A percentile compares a stretch with the other conserved stretches of the same genome.
Conservation (phyloP, 2,888 invertebrate species). For the Epinotia ramella region DNA sequence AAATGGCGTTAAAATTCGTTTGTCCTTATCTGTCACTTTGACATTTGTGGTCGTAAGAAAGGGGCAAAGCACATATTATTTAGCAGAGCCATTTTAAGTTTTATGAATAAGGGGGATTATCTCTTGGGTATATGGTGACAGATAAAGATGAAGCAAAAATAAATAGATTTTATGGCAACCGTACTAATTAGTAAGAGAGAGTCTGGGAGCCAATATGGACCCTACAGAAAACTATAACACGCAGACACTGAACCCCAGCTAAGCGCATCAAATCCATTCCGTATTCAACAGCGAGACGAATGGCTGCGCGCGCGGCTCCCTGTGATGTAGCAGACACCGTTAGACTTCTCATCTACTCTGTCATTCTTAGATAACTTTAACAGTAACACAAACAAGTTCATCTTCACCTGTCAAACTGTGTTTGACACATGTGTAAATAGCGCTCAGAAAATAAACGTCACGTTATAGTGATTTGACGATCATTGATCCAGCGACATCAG, state of each 20-base stretch:
- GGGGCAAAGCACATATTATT: no score
- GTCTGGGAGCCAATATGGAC: background rate
- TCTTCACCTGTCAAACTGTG: background rate
- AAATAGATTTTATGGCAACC: background rate
- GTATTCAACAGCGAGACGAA: slow-evolving; percentile 35
- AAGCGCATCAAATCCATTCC: slow-evolving; percentile 34
- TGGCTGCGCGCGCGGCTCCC: slow-evolving; percentile 33
- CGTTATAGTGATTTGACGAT: no score
- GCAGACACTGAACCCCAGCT: slow-evolving; percentile 1
- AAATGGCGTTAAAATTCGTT: no score
- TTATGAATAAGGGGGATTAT: no score
- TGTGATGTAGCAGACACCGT: slow-evolving; percentile 5
- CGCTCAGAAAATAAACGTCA: background rate
- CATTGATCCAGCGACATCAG: no score
- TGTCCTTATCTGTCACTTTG: no score
- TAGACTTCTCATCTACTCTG: background rate
- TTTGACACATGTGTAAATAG: background rate
- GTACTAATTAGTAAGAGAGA: background rate
- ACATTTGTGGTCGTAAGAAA: no score
- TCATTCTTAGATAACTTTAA: background rate
- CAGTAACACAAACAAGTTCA: background rate
- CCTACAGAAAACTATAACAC: slow-evolving; percentile 10
- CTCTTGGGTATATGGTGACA: no score
- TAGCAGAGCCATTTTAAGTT: no score
- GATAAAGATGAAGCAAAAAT: no score